phyloP scores from a whole-genome alignment of 1,140 invertebrate genomes.

The Harpegnathos saltator region DNA sequence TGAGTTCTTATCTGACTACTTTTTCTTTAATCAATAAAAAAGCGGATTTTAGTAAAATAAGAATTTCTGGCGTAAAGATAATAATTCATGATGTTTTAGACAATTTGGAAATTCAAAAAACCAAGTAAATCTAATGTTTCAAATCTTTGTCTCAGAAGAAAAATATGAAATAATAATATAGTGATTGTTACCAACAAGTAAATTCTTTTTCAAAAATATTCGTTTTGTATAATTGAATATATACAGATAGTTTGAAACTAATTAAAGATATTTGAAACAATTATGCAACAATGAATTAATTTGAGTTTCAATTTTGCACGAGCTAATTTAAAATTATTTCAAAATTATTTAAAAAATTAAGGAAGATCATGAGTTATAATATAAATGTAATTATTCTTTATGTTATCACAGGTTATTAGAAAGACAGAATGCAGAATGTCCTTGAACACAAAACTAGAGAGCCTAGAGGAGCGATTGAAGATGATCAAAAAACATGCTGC shows the following conservation, averaged over 20 bases:
- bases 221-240: background rate
- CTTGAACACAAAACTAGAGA: slow-evolving; percentile 75
- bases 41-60: no score
- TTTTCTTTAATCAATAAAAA: no score
- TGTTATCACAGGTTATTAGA: slow-evolving; percentile 76
- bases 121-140: background rate
- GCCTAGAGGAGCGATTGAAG: slow-evolving; percentile 72
- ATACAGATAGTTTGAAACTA: no score
- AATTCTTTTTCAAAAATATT: background rate
- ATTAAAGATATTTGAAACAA: slow-evolving; percentile 2
- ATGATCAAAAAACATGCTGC: slow-evolving; percentile 73
- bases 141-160: background rate
- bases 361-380: background rate
- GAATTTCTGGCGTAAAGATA: no score
- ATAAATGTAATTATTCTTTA: background rate
- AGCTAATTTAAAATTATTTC: background rate
- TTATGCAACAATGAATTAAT: background rate
- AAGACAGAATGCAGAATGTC: slow-evolving; percentile 77
- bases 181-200: background rate
- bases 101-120: background rate
- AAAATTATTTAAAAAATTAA: slow-evolving; percentile 25
- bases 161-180: background rate
- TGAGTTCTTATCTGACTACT: background rate
- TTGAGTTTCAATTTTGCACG: no score
- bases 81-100: no score